Conservation (phyloP, 2,797 vertebrate species). For the Hirundo rustica region DNA sequence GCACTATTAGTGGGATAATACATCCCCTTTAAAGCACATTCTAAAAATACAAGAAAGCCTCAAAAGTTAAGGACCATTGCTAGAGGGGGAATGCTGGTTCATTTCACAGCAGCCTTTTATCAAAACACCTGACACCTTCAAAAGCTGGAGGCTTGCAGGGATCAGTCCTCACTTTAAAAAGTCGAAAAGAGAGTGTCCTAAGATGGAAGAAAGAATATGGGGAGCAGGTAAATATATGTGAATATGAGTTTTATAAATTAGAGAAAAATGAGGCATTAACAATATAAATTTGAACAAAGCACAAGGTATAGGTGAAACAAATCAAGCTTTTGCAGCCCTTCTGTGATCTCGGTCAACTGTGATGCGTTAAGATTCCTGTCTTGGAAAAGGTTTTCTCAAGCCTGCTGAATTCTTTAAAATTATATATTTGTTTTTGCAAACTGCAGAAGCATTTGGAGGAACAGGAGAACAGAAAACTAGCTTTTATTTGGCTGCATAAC, state of each 20-base stretch:
- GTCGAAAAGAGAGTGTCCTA: not conserved
- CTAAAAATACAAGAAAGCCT: not conserved
- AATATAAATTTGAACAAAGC: not conserved
- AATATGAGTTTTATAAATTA: not conserved
- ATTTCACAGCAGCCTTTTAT: not conserved
- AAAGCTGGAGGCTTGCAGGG: not conserved
- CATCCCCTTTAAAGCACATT: not conserved
- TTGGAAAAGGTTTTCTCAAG: not conserved
- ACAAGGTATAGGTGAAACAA: not conserved
- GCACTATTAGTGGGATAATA: not conserved
- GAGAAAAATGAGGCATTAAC: not conserved
- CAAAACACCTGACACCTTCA: not conserved
- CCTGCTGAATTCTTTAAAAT: not conserved
- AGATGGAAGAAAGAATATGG: not conserved
- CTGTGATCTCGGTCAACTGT: not conserved
- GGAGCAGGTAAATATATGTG: not conserved
- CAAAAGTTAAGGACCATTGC: not conserved
- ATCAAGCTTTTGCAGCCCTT: not conserved
- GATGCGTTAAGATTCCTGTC: not conserved
- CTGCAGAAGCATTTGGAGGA: not conserved
- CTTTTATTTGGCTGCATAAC: not conserved
- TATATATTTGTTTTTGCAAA: not conserved
- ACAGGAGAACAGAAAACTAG: not conserved
- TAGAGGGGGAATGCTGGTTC: not conserved
- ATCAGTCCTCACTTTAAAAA: not conserved